These are phyloP conservation scores for Piprites chloris DNA, from an alignment of 2,113 vertebrate species.

Conservation along the genomic window DNA sequence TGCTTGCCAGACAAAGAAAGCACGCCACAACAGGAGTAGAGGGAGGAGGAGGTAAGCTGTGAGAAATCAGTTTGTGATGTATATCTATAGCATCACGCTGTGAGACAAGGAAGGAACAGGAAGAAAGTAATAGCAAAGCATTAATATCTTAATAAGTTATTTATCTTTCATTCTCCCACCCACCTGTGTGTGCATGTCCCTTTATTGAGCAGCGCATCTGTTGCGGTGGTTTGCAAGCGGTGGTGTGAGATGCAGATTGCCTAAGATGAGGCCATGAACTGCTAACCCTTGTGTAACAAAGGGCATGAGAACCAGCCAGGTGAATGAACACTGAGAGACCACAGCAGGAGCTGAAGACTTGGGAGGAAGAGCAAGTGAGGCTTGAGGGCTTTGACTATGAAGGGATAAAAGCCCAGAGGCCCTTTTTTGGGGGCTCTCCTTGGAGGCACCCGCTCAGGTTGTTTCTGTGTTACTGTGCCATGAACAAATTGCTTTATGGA, in stretches of 20 bases:
- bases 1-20: background rate
- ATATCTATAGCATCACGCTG: background rate
- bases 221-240: background rate
- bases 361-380: background rate
- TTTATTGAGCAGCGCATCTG: background rate
- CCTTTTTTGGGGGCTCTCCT: accelerated
- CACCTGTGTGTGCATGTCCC: too few relatives aligned
- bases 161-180: background rate
- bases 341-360: accelerated
- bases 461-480: accelerated
- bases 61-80: background rate
- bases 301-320: background rate
- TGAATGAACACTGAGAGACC: background rate
- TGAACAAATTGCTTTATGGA: background rate
- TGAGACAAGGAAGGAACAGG: background rate
- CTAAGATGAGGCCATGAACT: background rate
- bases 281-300: too few relatives aligned
- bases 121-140: background rate
- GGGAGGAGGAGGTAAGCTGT: background rate
- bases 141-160: background rate
- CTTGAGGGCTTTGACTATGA: accelerated
- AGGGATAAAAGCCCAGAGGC: accelerated
- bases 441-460: accelerated
- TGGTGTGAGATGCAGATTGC: background rate
- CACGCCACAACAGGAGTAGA: background rate